A percentile compares a stretch with the other conserved stretches of the same genome.
Conservation (phyloP, 2,797 vertebrate genomes). For the Eupleurogrammus muticus region DNA sequence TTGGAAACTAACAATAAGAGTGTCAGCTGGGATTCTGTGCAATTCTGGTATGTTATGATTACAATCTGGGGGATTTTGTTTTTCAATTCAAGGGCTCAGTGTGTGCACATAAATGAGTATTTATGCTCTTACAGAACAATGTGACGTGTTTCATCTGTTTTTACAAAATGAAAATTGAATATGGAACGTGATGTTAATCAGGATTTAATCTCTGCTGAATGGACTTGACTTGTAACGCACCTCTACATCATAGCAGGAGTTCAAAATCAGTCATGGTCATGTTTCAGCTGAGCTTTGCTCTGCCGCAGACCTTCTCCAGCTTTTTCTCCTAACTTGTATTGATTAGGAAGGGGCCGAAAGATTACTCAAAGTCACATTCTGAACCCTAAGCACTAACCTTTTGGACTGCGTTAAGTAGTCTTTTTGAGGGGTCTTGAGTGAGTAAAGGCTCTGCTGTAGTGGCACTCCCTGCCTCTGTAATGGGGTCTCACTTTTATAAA, state of each 20-base stretch:
- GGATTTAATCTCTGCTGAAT: slow-evolving; percentile 20
- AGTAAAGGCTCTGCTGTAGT: slow-evolving; percentile 32
- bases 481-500: slow-evolving; percentile 40
- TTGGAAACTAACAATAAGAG: neutral
- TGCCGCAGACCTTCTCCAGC: slow-evolving; percentile 33
- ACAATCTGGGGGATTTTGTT: neutral
- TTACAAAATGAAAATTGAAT: neutral
- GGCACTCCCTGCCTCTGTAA: slow-evolving; percentile 35
- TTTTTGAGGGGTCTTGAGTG: slow-evolving; percentile 39
- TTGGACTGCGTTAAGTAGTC: slow-evolving; percentile 19
- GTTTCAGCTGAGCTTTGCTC: slow-evolving; percentile 3
- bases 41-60: neutral
- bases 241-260: neutral
- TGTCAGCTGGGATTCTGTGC: neutral
- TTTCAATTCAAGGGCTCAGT: neutral
- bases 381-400: slow-evolving; percentile 55
- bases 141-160: neutral
- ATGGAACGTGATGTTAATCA: slow-evolving; percentile 14
- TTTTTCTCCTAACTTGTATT: slow-evolving; percentile 42
- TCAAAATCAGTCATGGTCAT: slow-evolving; percentile 35
- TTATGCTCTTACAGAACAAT: slow-evolving; percentile 8
- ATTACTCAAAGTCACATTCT: slow-evolving; percentile 60
- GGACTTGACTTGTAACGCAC: slow-evolving; percentile 6
- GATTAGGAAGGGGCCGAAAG: slow-evolving; percentile 46
- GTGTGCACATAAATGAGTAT: slow-evolving; percentile 1